Percentiles rank a stretch among this genome's conserved stretches.
Conservation (phyloP, 2,888 invertebrate genomes). For the Tetramorium bicarinatum region DNA sequence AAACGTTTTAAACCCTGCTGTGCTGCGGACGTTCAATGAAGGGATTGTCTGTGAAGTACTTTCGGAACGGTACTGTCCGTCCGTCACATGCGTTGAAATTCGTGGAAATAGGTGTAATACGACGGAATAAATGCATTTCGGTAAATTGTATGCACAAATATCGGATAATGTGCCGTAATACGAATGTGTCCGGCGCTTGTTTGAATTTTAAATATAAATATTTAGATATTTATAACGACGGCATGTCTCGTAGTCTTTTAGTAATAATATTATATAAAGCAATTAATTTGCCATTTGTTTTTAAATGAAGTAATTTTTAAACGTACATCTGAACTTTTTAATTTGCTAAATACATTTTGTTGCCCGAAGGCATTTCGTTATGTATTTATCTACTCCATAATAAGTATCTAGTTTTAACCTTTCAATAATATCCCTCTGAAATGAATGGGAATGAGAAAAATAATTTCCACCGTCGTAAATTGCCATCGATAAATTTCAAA, state of each 20-base stretch:
- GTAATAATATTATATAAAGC: background rate
- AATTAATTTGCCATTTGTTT: slow-evolving; percentile 3
- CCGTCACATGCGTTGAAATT: slow-evolving; percentile 20
- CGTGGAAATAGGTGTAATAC: slow-evolving; percentile 19
- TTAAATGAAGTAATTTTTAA: background rate
- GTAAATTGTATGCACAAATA: slow-evolving; percentile 22
- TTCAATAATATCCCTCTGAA: background rate
- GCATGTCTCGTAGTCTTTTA: background rate
- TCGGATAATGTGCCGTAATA: background rate
- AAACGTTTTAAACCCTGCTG: slow-evolving; percentile 18
- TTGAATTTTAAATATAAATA: background rate
- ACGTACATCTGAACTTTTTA: too few relatives aligned
- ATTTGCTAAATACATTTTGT: background rate
- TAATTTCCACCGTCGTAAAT: background rate
- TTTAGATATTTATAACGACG: background rate
- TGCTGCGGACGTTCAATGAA: background rate
- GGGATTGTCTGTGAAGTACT: slow-evolving; percentile 32
- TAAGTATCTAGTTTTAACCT: background rate
- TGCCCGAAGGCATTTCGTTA: background rate
- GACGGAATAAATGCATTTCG: slow-evolving; percentile 31
- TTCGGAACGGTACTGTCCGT: slow-evolving; percentile 20
- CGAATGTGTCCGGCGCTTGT: background rate
- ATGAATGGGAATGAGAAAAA: background rate
- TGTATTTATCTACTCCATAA: background rate
- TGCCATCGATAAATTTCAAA: background rate